Base-by-base conservation (phyloP, 2,113 vertebrate genomes). In the Rutilus rutilus region DNA sequence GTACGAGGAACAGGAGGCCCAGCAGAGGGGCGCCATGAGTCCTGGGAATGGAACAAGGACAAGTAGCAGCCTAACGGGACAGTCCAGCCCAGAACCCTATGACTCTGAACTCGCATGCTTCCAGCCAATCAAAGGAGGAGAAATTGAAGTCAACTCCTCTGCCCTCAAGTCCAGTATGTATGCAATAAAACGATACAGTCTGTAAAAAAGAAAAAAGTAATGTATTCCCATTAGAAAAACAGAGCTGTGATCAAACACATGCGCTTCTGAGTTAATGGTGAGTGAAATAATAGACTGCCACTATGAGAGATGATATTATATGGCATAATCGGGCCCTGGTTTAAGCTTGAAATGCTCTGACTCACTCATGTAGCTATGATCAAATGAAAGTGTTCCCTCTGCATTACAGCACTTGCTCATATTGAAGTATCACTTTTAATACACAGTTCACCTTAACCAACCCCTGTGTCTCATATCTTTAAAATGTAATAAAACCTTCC, bases 111-210 rank as follows among this genome's bases (percentile, higher is more conserved):
- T 98, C 82, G 95, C 97, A 6, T 95, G 93, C 1, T 98, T 98
- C 92, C 97, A 97, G 88, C 97, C 97, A 8, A 91, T 97, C 86
- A 88, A 95, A 59, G 96, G 97, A 84, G 97, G 97, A n/a, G 98
- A 98, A 92, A 98, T 99, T 52, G 97, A 99, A 95, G 98, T 99
- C 89, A 99, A 96, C 86, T 95, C 97, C 74, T 97, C 97, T 60
- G 95, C 95, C 67, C 93, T 99, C 54, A 99, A 97, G 91, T 94
- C 97, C 87, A 97, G 98, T 99, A 95, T 11, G 95, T 96, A 81
- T 36, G 36, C 33, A 12, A n/a, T 39, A 23, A 76, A 54, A 52
- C 65, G n/a, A 80, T 79, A 12, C 77, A 62, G 11, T 36, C 19
- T 42, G 57, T 59, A 25, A 23, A 71, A 39, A 80, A 60, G 1